Conservation (phyloP, 2,797 vertebrate species). For the Semaprochilodus insignis region DNA sequence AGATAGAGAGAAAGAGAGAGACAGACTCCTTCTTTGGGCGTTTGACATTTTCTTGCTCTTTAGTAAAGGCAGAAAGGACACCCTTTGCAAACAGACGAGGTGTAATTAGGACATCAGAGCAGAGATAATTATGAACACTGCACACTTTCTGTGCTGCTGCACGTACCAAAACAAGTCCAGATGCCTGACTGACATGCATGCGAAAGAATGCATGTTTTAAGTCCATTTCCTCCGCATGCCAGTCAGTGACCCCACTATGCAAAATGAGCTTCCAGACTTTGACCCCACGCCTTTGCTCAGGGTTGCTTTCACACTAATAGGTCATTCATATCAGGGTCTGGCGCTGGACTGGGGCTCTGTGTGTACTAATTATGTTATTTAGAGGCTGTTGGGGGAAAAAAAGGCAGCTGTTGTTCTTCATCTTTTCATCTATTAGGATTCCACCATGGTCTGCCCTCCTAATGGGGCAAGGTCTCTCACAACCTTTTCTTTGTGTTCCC, state of each 20-base stretch:
- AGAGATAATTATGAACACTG: not conserved
- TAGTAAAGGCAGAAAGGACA: conserved; percentile 32
- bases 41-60: conserved; percentile 41
- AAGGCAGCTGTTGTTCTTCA: conserved; percentile 26
- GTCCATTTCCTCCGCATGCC: not conserved
- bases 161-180: not conserved
- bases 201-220: conserved; percentile 4
- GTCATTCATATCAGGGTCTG: conserved; percentile 14
- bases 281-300: conserved; percentile 57
- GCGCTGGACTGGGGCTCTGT: conserved; percentile 15
- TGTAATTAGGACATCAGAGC: conserved; percentile 64
- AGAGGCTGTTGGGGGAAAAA: conserved; percentile 11
- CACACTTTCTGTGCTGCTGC: not conserved
- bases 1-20: conserved; percentile 23
- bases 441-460: conserved; percentile 1
- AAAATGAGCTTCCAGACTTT: conserved; percentile 12
- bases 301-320: conserved; percentile 65
- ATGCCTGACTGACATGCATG: not conserved
- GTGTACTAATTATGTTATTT: conserved; percentile 40
- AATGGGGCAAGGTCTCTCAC: conserved; percentile 27
- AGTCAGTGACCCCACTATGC: not conserved
- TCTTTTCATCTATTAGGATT: conserved; percentile 38
- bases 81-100: conserved; percentile 56
- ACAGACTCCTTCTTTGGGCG: conserved; percentile 30
- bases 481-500: conserved; percentile 23